These are phyloP conservation scores for Dysmachus trigonus DNA, from an alignment of 2,888 invertebrate genomes.

Conservation along the genomic window DNA sequence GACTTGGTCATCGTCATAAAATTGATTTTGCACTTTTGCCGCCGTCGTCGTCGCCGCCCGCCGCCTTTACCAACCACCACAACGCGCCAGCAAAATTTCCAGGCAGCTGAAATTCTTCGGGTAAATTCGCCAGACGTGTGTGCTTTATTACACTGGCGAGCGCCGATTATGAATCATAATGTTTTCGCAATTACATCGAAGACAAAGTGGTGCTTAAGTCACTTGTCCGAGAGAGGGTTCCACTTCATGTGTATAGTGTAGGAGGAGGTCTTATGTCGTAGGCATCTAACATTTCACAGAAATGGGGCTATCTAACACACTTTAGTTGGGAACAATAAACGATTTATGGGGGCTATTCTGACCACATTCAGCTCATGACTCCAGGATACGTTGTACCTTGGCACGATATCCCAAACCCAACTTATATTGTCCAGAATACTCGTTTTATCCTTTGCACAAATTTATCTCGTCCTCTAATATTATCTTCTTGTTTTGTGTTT, in stretches of 20 bases:
- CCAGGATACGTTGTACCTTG: background rate
- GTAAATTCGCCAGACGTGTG: background rate
- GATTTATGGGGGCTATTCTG: background rate
- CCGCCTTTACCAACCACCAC: background rate
- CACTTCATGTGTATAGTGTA: background rate
- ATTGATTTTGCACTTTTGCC: background rate
- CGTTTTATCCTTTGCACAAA: background rate
- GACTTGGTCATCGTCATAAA: background rate
- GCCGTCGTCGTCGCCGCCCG: background rate
- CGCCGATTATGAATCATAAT: conserved; percentile 18
- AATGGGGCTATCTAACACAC: background rate
- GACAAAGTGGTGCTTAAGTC: background rate
- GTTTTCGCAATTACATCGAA: conserved; percentile 2
- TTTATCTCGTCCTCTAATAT: background rate
- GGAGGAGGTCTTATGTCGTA: background rate
- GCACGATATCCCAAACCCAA: background rate
- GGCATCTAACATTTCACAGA: background rate
- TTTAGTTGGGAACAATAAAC: background rate
- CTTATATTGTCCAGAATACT: background rate
- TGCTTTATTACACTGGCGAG: background rate
- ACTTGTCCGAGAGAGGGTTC: background rate
- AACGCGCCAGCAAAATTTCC: background rate
- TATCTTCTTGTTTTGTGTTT: too few relatives aligned
- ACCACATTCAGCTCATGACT: background rate
- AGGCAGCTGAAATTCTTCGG: background rate